Percentiles rank a stretch among this genome's conserved stretches.
These are phyloP conservation scores for Perca fluviatilis DNA, from an alignment of 2,113 vertebrate species.

Conservation along the genomic window DNA sequence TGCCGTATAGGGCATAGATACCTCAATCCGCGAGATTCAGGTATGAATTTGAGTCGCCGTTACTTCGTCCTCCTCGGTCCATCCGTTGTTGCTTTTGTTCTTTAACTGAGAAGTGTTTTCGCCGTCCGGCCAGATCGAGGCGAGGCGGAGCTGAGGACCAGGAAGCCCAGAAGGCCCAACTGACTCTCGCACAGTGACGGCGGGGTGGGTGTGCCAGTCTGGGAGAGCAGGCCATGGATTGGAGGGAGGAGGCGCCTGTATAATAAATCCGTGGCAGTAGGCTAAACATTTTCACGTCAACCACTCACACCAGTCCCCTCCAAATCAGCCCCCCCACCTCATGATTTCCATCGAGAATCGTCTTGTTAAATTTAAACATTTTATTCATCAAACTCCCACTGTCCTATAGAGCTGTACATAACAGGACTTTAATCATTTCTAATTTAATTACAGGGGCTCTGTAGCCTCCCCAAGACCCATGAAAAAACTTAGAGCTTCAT, in stretches of 20 bases:
- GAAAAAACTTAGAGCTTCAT: background rate
- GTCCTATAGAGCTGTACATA: no score
- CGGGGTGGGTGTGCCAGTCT: conserved; percentile 76
- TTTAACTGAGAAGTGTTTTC: conserved; percentile 84
- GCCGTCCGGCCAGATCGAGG: conserved; percentile 85
- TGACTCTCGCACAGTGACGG: conserved; percentile 78
- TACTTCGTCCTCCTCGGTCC: conserved; percentile 57
- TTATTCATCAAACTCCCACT: no score
- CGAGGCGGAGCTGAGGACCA: conserved; percentile 84
- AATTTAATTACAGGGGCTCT: background rate
- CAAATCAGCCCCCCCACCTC: background rate
- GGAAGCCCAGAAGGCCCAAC: conserved; percentile 83
- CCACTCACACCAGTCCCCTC: conserved; percentile 28
- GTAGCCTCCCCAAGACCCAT: background rate
- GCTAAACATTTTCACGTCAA: conserved; percentile 35
- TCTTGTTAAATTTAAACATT: background rate
- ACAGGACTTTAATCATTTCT: background rate
- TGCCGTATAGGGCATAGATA: background rate
- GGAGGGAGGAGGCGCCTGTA: conserved; percentile 74
- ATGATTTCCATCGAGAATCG: background rate
- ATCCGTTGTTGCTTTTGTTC: conserved; percentile 86
- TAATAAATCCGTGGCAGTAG: conserved; percentile 53
- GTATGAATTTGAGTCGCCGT: conserved; percentile 42
- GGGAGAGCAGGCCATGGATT: conserved; percentile 72
- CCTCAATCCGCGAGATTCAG: conserved; percentile 35